Evolutionary conservation across 2,888 invertebrate genomes (phyloP).

Genomic region (Scaptodrosophila latifasciaeformis): DNA sequence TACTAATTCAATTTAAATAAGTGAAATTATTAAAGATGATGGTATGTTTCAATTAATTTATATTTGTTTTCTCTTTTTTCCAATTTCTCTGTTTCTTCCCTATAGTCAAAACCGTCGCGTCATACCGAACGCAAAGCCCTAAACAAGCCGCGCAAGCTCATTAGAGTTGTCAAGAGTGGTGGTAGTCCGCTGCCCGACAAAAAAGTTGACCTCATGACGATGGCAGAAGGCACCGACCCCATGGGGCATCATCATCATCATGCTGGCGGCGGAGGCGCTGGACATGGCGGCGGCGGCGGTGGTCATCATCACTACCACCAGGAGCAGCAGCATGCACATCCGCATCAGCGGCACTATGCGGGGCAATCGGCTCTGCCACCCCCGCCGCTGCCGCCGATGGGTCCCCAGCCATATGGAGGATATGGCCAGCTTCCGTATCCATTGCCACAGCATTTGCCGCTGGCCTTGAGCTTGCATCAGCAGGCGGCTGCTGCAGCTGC

Average conservation of each 20-base stretch:
- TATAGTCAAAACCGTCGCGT: too few relatives aligned
- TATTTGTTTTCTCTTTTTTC: background rate
- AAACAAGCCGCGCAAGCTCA: background rate
- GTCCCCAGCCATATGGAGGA: conserved; percentile 47
- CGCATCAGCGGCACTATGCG: conserved; percentile 53
- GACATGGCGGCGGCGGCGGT: conserved; percentile 71
- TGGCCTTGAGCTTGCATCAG: conserved; percentile 66
- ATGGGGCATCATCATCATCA: conserved; percentile 75
- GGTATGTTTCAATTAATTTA: background rate
- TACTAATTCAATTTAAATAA: too few relatives aligned
- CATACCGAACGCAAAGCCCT: background rate
- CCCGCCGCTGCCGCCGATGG: conserved; percentile 28
- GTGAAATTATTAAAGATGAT: background rate
- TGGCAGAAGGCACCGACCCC: conserved; percentile 82
- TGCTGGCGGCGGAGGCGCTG: conserved; percentile 33
- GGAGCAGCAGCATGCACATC: conserved; percentile 51
- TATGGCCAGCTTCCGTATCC: conserved; percentile 61
- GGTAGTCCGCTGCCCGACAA: conserved; percentile 42
- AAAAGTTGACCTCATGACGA: conserved; percentile 80
- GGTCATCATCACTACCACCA: conserved; percentile 68
- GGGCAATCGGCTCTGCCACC: conserved; percentile 25
- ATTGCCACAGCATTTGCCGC: conserved; percentile 64
- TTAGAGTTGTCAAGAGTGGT: conserved; percentile 21
- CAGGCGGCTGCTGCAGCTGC: conserved; percentile 67
- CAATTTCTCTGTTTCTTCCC: too few relatives aligned